phyloP scores from a whole-genome alignment of 2,888 invertebrate genomes.

The Barypeithes pellucidus region DNA sequence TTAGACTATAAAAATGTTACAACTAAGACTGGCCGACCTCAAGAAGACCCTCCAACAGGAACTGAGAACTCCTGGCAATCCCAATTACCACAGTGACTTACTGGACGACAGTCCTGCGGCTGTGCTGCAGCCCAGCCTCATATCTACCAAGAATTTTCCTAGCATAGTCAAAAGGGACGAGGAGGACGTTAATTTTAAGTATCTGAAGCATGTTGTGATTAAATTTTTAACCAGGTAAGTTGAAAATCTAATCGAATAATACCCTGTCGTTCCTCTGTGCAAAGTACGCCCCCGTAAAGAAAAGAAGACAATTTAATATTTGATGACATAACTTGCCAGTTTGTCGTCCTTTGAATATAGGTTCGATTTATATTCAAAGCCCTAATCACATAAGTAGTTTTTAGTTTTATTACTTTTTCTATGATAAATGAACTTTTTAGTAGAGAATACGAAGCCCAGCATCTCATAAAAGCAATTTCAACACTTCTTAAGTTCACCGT shows the following conservation, averaged over 20 bases:
- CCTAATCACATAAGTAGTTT: too few species aligned
- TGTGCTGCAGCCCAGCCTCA: constrained; percentile 77
- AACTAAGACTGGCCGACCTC: constrained; percentile 90
- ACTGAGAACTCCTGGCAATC: constrained; percentile 74
- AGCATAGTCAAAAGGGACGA: constrained; percentile 68
- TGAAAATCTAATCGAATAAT: not conserved
- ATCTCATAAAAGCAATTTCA: constrained; percentile 90
- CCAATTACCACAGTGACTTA: constrained; percentile 74
- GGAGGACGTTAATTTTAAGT: constrained; percentile 86
- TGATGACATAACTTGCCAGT: too few species aligned
- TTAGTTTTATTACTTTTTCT: too few species aligned
- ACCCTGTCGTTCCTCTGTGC: not conserved
- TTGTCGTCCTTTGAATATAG: too few species aligned
- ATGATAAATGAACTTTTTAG: constrained; percentile 69
- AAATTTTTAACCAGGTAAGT: constrained; percentile 83
- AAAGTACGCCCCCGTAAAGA: too few species aligned
- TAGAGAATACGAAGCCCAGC: constrained; percentile 89
- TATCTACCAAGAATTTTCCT: constrained; percentile 70
- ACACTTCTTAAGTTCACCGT: constrained; percentile 86
- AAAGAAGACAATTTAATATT: too few species aligned
- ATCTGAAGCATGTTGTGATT: constrained; percentile 93
- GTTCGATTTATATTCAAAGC: too few species aligned
- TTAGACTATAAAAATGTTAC: constrained; percentile 89
- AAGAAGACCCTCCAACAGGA: constrained; percentile 94
- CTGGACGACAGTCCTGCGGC: constrained; percentile 73